Conservation (phyloP, 2,797 vertebrate genomes). For the Macropodus opercularis region DNA sequence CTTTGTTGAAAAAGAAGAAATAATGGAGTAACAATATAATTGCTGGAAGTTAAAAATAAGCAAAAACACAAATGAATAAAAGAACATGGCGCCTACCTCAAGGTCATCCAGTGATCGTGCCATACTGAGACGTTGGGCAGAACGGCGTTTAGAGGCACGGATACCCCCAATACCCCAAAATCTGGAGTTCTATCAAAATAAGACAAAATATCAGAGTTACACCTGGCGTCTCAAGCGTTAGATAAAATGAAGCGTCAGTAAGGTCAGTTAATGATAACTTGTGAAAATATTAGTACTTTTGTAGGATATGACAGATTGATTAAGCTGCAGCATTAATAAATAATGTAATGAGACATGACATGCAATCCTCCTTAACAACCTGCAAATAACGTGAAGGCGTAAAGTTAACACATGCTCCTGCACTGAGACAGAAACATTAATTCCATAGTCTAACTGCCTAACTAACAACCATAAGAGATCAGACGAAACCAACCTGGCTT, state of each 20-base stretch:
- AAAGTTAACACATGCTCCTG: not conserved
- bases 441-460: slow-evolving; percentile 2
- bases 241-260: not conserved
- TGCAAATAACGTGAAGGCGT: not conserved
- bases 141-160: slow-evolving; percentile 85
- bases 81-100: slow-evolving; percentile 82
- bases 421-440: not conserved
- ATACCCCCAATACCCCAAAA: slow-evolving; percentile 81
- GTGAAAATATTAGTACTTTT: not conserved
- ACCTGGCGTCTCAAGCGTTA: not conserved
- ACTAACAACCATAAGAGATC: not conserved
- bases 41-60: not conserved
- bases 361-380: not conserved
- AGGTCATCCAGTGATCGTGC: slow-evolving; percentile 95
- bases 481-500: not conserved
- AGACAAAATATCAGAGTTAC: not conserved
- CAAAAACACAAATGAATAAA: not conserved
- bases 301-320: slow-evolving; percentile 9
- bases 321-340: not conserved
- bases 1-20: not conserved
- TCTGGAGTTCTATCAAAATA: slow-evolving; percentile 77
- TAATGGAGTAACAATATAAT: too few species aligned
- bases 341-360: not conserved
- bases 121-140: slow-evolving; percentile 89
- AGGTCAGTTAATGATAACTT: not conserved